Evolutionary conservation across 1,140 invertebrate genomes (phyloP), one percentile per base, ranked within the genome.

Genomic region (Saccostrea echinata): DNA sequence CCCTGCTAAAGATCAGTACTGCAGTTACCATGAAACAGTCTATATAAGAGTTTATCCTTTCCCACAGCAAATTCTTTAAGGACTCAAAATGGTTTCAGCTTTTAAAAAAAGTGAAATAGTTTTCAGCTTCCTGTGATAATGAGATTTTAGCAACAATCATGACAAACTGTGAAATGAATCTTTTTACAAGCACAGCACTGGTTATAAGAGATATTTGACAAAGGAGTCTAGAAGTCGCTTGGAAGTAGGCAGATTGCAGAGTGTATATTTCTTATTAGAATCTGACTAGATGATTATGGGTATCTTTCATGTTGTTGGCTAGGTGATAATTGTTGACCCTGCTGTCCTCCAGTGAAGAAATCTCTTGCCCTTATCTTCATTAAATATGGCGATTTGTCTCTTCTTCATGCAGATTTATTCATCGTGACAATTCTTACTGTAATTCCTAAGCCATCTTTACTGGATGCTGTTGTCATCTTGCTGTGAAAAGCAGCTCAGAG

Each of bases 371-470:
- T 76, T 33, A 27, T 51, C 30, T 12, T 52, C 81, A 83, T 83
- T 83, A 11, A 21, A 16, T n/a, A 24, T 52, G 81, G 51, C 80
- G 43, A 57, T 68, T 84, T 53, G 82, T 84, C 83, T 55, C 82
- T 85, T 85, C 80, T 64, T 84, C 80, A 88, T 88, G 87, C 71
- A 88, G 84, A 88, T 88, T 88, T 88, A 88, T 88, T 88, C 87
- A 88, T 88, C 64, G 21, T 64, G 24, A 24, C 30, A 64, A 81
- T 80, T 84, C 80, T 88, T 68, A 81, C 68, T 8, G 51, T 18
- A 43, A 83, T 83, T 51, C 21, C 4, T 27, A n/a, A 83, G 35
- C 51, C 81, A 85, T 81, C 80, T 68, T 81, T 57, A 51, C 85
- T 35, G 33, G 18, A 16, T 6, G 35, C 8, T n/a, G n/a, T 83